phyloP scores from a whole-genome alignment of 2,113 vertebrate genomes.

The Leucoraja erinaceus region DNA sequence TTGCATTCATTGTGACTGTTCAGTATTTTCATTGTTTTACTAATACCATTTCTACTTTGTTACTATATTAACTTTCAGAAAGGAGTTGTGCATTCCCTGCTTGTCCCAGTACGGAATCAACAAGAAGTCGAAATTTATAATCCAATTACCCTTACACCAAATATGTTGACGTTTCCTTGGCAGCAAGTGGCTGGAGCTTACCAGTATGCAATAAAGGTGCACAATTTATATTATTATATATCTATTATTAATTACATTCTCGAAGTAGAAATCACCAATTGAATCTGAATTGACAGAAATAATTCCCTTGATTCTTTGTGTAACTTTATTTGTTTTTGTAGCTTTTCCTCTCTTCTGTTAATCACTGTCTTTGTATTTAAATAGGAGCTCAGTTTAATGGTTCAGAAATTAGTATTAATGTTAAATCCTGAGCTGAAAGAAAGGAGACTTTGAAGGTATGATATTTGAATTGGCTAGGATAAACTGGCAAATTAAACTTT shows the following conservation, averaged over 20 bases:
- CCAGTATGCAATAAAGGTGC: conserved; percentile 85
- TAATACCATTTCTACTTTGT: not conserved
- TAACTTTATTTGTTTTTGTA: not conserved
- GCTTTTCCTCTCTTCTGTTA: not conserved
- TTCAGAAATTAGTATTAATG: not conserved
- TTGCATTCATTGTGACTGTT: not conserved
- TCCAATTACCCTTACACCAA: conserved; percentile 77
- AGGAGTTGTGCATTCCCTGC: conserved; percentile 64
- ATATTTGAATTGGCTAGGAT: no score
- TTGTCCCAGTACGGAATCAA: conserved; percentile 72
- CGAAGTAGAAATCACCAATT: not conserved
- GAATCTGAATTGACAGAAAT: not conserved
- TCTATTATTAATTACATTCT: not conserved
- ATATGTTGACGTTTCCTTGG: conserved; percentile 91
- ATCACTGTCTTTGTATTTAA: not conserved
- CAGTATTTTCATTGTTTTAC: not conserved
- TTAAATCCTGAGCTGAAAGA: no score
- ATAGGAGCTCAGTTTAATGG: not conserved
- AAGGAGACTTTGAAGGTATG: no score
- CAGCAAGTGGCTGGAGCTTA: conserved; percentile 82
- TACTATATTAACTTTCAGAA: conserved; percentile 56
- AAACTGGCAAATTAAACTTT: no score
- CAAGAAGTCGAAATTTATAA: conserved; percentile 88
- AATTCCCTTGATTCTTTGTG: not conserved
- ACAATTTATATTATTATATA: not conserved